A percentile compares a stretch with the other conserved stretches of the same genome.
These are phyloP conservation scores for Heteromormyrus szaboi DNA, from an alignment of 2,797 vertebrate genomes.

Conservation along the genomic window DNA sequence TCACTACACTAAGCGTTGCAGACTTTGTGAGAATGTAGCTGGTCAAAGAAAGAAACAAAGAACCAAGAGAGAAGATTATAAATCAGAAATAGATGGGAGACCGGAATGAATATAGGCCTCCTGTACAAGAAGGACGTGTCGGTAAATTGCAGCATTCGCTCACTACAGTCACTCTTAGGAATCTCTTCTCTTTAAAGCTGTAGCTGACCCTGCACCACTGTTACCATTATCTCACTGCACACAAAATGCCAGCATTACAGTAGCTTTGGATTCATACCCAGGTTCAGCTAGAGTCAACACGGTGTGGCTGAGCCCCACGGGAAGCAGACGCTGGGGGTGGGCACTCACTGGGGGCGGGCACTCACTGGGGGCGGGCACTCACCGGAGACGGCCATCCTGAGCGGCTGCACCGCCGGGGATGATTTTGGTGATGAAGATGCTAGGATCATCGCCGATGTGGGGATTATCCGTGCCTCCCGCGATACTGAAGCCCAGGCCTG, in stretches of 20 bases:
- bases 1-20: neutral
- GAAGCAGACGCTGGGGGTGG: slow-evolving; percentile 12
- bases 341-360: slow-evolving; percentile 51
- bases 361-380: slow-evolving; percentile 36
- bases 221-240: neutral
- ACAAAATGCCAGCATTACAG: neutral
- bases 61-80: neutral
- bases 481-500: slow-evolving; percentile 94
- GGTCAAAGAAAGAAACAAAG: neutral
- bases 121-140: neutral
- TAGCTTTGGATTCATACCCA: neutral
- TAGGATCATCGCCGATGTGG: slow-evolving; percentile 91
- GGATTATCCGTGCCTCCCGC: slow-evolving; percentile 94
- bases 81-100: neutral
- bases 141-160: neutral
- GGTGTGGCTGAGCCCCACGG: neutral
- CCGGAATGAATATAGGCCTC: neutral
- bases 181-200: neutral
- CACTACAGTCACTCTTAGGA: neutral
- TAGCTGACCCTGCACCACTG: neutral
- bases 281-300: neutral
- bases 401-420: slow-evolving; percentile 89
- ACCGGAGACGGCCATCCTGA: slow-evolving; percentile 89
- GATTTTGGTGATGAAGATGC: slow-evolving; percentile 97
- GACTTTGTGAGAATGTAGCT: neutral